These are phyloP conservation scores for Lamprologus speciosus DNA, from an alignment of 2,113 vertebrate species.

Conservation along the genomic window DNA sequence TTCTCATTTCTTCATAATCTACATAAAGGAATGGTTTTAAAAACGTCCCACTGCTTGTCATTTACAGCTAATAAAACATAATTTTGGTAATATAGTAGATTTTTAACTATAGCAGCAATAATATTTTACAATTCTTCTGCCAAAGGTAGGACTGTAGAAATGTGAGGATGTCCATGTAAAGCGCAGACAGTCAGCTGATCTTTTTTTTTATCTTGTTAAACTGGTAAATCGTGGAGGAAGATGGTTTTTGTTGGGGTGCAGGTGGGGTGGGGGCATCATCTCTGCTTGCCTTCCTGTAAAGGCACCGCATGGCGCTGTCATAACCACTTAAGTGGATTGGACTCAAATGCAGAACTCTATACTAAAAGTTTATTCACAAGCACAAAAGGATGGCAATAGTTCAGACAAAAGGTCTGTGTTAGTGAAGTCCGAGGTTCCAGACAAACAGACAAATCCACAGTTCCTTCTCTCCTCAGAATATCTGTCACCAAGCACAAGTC, in stretches of 20 bases:
- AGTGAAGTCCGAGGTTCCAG: neutral
- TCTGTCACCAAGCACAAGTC: neutral
- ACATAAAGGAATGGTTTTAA: neutral
- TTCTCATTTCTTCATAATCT: neutral
- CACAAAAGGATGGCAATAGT: neutral
- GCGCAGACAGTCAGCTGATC: neutral
- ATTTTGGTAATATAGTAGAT: neutral
- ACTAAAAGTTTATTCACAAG: neutral
- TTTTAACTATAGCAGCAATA: neutral
- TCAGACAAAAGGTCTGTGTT: neutral
- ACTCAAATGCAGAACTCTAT: neutral
- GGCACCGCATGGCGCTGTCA: neutral
- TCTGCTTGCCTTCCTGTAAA: neutral
- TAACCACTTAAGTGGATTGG: neutral
- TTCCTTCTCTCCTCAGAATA: neutral
- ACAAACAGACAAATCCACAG: neutral
- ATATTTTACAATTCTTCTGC: neutral
- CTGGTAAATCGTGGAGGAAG: neutral
- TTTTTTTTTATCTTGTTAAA: neutral
- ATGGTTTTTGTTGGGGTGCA: neutral
- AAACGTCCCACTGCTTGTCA: neutral
- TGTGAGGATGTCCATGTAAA: neutral
- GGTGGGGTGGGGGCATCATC: neutral
- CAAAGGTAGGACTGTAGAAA: neutral
- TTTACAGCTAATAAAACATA: neutral